phyloP scores from a whole-genome alignment of 1,140 invertebrate genomes.

The Asbolus verrucosus region DNA sequence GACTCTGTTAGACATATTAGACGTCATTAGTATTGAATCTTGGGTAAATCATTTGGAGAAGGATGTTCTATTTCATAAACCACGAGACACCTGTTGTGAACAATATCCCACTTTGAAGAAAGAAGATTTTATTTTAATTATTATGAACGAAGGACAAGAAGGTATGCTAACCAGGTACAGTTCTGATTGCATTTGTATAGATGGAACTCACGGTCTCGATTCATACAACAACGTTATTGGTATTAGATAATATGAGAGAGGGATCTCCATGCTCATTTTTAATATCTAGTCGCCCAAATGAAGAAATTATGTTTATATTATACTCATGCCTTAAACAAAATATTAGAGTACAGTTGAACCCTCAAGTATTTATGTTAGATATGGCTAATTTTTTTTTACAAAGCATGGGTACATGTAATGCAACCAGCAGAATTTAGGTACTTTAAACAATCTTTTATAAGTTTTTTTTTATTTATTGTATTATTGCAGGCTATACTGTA shows the following conservation, averaged over 20 bases:
- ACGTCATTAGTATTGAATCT: conserved; percentile 40
- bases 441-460: no score
- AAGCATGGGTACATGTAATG: no score
- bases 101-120: conserved; percentile 41
- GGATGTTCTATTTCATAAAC: conserved; percentile 47
- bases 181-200: conserved; percentile 44
- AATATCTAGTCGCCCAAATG: conserved; percentile 23
- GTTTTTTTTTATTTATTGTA: no score
- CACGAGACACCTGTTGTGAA: background rate
- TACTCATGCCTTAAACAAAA: no score
- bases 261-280: conserved; percentile 32
- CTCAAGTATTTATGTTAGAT: no score
- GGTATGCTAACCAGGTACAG: conserved; percentile 34
- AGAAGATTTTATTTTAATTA: conserved; percentile 51
- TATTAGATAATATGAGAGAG: conserved; percentile 31
- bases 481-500: no score
- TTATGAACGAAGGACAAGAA: no score
- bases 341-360: no score
- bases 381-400: no score
- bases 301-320: no score
- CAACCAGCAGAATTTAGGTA: no score
- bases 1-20: conserved; percentile 26
- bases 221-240: conserved; percentile 5
- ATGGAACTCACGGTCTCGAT: conserved; percentile 41
- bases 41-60: conserved; percentile 40